These are phyloP conservation scores for Geophilus truncorum DNA, from an alignment of 2,888 invertebrate genomes.

Conservation along the genomic window DNA sequence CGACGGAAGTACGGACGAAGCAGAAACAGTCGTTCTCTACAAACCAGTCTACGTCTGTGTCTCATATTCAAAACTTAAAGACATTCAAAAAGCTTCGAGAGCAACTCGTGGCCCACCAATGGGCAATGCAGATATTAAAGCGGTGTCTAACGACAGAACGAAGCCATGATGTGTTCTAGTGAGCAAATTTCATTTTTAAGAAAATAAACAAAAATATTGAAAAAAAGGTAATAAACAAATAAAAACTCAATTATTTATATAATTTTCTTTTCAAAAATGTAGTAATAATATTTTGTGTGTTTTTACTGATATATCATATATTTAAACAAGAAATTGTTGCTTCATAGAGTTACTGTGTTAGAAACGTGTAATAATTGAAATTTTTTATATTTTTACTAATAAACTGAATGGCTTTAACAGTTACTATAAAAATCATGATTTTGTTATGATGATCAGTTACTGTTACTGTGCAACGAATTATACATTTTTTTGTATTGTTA, in stretches of 20 bases:
- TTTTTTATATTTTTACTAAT: background rate
- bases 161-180: background rate
- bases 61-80: conserved; percentile 34
- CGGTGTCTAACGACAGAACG: background rate
- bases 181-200: background rate
- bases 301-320: background rate
- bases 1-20: conserved; percentile 58
- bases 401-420: background rate
- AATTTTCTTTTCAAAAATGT: background rate
- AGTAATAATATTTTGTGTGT: background rate
- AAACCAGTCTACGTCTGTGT: conserved; percentile 57
- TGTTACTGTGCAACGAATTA: background rate
- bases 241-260: background rate
- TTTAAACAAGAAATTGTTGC: background rate
- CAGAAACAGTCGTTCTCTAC: conserved; percentile 61
- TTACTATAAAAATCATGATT: background rate
- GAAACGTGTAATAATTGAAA: background rate
- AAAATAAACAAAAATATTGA: background rate
- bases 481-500: background rate
- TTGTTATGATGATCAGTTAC: background rate
- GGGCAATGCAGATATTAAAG: background rate
- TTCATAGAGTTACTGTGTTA: background rate
- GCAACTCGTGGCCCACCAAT: background rate
- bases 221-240: background rate
- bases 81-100: background rate